Conservation (phyloP, 53 echinoderm and acorn worm species). For the Arbacia lixula region DNA sequence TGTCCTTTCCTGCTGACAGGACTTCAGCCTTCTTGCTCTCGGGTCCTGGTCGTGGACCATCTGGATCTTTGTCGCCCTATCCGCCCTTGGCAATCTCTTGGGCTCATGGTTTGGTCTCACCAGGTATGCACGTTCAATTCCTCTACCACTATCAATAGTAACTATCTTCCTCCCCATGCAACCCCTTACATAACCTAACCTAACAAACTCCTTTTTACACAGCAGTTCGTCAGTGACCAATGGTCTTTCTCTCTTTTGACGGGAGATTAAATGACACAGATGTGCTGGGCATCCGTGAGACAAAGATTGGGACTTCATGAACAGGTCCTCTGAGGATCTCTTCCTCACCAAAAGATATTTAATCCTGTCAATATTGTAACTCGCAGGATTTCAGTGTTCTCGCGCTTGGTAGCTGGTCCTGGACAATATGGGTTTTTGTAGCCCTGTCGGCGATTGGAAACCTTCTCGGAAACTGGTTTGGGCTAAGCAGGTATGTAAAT, state of each 20-base stretch:
- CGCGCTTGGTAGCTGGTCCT: slow-evolving; percentile 62
- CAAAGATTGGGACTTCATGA: too few relatives aligned
- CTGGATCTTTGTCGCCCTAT: slow-evolving; percentile 74
- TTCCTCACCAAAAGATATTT: too few relatives aligned
- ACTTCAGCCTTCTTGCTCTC: slow-evolving; percentile 50
- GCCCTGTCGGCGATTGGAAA: slow-evolving; percentile 73
- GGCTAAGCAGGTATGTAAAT: slow-evolving; percentile 18
- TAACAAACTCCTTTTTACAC: too few relatives aligned
- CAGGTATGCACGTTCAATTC: slow-evolving; percentile 8
- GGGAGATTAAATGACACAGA: too few relatives aligned
- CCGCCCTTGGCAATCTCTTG: slow-evolving; percentile 63
- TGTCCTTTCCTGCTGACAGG: slow-evolving; percentile 16
- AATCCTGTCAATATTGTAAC: not conserved
- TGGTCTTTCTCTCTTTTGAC: too few relatives aligned
- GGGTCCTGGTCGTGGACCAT: slow-evolving; percentile 78
- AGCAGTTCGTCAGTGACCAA: too few relatives aligned
- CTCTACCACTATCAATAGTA: too few relatives aligned
- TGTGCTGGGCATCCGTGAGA: too few relatives aligned
- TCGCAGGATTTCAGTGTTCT: slow-evolving; percentile 33
- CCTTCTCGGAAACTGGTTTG: slow-evolving; percentile 57
- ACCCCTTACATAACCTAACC: too few relatives aligned
- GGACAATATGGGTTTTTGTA: slow-evolving; percentile 77
- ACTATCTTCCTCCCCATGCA: too few relatives aligned
- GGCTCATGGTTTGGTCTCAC: slow-evolving; percentile 42
- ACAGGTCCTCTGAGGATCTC: too few relatives aligned